Evolutionary conservation across 1,140 invertebrate genomes (phyloP).

Genomic region (Caenorhabditis briggsae): DNA sequence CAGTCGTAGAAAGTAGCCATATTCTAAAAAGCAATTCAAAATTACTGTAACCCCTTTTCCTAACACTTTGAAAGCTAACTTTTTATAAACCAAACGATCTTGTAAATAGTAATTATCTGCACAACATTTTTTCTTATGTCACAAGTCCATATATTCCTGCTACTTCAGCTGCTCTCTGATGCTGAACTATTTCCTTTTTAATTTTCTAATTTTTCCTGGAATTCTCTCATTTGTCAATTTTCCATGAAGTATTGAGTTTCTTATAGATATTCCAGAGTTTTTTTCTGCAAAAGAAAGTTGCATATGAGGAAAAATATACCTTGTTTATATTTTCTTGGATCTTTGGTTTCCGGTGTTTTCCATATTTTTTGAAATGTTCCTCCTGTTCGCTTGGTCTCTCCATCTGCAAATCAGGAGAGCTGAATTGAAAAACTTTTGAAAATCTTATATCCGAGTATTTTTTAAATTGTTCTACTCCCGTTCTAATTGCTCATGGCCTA

Average conservation of each 20-base stretch:
- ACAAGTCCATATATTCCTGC: background rate
- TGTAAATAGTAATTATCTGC: no score
- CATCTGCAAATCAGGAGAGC: background rate
- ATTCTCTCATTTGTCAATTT: background rate
- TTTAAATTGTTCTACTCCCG: no score
- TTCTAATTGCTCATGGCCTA: no score
- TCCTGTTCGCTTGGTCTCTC: background rate
- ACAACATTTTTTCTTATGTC: no score
- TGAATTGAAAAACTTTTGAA: no score
- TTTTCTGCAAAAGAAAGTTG: background rate
- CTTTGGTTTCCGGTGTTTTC: constrained; percentile 16
- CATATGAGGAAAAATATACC: background rate
- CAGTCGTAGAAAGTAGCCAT: no score
- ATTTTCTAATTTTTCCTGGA: background rate
- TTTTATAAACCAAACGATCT: no score
- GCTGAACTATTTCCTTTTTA: background rate
- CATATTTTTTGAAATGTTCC: background rate
- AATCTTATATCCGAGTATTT: no score
- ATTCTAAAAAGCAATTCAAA: no score
- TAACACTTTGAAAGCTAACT: no score
- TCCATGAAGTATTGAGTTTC: no score
- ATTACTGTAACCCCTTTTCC: no score
- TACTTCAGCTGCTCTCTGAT: constrained; percentile 18
- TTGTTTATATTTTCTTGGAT: background rate
- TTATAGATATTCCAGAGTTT: background rate